Conservation (phyloP, 2,113 vertebrate species). For the Tichodroma muraria region DNA sequence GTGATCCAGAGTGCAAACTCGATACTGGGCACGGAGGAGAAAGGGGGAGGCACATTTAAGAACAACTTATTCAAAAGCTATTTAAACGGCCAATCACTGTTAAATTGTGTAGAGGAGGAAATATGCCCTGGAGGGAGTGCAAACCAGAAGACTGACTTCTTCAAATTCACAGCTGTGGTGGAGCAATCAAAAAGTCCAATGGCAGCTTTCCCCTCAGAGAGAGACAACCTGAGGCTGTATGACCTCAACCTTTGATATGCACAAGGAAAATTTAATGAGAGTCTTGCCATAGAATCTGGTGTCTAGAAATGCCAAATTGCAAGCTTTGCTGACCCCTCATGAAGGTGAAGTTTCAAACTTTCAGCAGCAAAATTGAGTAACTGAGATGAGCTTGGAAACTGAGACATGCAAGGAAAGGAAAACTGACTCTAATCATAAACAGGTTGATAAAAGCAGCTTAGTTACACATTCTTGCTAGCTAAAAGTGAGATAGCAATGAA, state of each 20-base stretch:
- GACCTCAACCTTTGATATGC: constrained; percentile 9
- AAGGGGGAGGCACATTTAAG: background rate
- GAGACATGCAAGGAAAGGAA: background rate
- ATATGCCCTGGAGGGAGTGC: background rate
- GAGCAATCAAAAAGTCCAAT: constrained; percentile 27
- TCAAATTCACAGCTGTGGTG: background rate
- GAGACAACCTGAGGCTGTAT: background rate
- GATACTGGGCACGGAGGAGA: background rate
- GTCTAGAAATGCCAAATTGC: constrained; percentile 30
- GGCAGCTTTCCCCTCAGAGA: background rate
- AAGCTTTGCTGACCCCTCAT: background rate
- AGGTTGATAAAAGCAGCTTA: background rate
- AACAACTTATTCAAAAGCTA: constrained; percentile 26
- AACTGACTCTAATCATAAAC: background rate
- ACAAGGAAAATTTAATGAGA: constrained; percentile 29
- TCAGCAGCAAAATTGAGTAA: background rate
- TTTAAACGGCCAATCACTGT: constrained; percentile 19
- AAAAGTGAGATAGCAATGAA: background rate
- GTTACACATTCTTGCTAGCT: background rate
- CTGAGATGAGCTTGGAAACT: background rate
- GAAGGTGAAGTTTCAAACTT: constrained; percentile 32
- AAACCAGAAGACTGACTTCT: constrained; percentile 20
- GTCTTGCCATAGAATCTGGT: background rate
- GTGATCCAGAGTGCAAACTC: background rate
- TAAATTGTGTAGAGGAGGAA: constrained; percentile 9